These are phyloP conservation scores for Pangasius djambal DNA, from an alignment of 2,797 vertebrate genomes.

Conservation along the genomic window DNA sequence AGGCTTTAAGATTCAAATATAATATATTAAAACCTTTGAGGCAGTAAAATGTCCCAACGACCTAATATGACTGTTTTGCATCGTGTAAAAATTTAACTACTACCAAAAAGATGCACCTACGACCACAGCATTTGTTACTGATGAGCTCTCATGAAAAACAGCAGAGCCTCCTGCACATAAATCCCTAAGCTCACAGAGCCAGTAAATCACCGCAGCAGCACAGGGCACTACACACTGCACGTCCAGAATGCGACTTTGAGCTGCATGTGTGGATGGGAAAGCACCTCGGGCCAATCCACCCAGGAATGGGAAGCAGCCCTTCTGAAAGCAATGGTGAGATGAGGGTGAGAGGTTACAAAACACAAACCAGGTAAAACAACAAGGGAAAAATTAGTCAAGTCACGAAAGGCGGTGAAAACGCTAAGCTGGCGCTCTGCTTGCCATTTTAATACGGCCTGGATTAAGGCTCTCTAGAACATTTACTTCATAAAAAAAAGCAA, in stretches of 20 bases:
- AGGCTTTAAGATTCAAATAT: neutral
- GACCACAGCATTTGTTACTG: constrained; percentile 26
- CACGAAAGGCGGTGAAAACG: constrained; percentile 64
- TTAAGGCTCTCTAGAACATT: constrained; percentile 69
- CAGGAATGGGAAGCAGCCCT: constrained; percentile 54
- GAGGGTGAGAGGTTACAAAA: constrained; percentile 62
- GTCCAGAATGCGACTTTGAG: constrained; percentile 32
- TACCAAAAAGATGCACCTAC: constrained; percentile 10
- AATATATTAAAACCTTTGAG: neutral
- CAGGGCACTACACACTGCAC: constrained; percentile 48
- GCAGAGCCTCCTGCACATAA: constrained; percentile 35
- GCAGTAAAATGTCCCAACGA: neutral
- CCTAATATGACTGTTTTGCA: neutral
- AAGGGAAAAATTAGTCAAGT: constrained; percentile 69
- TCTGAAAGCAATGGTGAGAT: constrained; percentile 50
- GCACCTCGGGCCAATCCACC: constrained; percentile 61
- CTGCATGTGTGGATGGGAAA: constrained; percentile 62
- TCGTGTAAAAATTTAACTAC: neutral
- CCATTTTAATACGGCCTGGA: constrained; percentile 69
- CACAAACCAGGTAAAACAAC: constrained; percentile 77
- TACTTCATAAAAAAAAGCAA: constrained; percentile 57
- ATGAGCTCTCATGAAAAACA: constrained; percentile 44
- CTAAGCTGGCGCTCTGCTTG: constrained; percentile 59
- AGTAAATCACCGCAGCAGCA: constrained; percentile 55
- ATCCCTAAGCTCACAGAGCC: constrained; percentile 51